A percentile compares a stretch with the other conserved stretches of the same genome.
Conservation (phyloP, 2,113 vertebrate species). For the Protobothrops flavoviridis region DNA sequence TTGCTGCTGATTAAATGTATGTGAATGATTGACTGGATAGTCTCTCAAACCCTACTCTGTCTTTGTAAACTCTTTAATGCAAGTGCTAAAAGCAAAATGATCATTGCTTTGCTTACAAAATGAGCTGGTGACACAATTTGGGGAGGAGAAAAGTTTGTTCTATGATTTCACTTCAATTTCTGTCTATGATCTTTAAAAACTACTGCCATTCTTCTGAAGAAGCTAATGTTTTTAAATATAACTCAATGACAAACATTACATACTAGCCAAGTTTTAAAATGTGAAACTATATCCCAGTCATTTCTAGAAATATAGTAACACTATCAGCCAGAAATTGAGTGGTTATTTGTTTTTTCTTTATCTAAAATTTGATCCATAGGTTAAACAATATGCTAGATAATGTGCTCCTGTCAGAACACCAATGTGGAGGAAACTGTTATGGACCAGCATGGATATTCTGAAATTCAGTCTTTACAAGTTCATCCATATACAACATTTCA, state of each 20-base stretch:
- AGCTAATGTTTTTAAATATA: neutral
- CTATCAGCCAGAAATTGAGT: neutral
- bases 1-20: neutral
- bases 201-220: neutral
- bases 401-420: neutral
- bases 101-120: neutral
- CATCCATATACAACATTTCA: neutral
- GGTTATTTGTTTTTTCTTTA: neutral
- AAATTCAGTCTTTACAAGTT: neutral
- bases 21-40: neutral
- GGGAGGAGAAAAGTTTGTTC: neutral
- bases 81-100: slow-evolving; percentile 15
- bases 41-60: neutral
- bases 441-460: neutral
- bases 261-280: neutral
- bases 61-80: neutral
- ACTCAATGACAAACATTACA: neutral
- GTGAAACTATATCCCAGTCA: neutral
- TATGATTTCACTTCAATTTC: neutral
- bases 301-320: neutral
- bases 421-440: neutral
- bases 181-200: neutral
- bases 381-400: neutral
- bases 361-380: neutral
- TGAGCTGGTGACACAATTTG: neutral